Evolutionary conservation across 2,888 invertebrate species (phyloP).

Genomic region (Saturnia japonica): DNA sequence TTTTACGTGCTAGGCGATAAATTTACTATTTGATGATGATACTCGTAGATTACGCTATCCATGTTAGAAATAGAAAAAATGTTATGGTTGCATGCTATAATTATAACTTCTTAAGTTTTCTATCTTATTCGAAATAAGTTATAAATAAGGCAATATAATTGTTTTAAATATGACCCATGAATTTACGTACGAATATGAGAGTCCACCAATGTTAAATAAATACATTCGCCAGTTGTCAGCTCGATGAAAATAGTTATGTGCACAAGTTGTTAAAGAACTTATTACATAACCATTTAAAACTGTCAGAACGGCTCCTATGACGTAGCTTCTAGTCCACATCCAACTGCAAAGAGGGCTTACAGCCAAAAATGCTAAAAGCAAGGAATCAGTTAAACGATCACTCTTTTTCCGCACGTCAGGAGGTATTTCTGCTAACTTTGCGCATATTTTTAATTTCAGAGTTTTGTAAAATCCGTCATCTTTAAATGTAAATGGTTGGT

Average conservation of each 20-base stretch:
- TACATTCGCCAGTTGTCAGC: slow-evolving; percentile 91
- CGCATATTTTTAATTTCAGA: slow-evolving; percentile 83
- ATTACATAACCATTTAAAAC: slow-evolving; percentile 49
- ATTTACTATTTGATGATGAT: not conserved
- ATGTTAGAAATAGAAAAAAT: not conserved
- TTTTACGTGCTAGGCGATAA: not conserved
- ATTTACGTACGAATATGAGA: slow-evolving; percentile 81
- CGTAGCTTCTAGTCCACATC: slow-evolving; percentile 50
- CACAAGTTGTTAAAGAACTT: slow-evolving; percentile 76
- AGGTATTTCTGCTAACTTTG: slow-evolving; percentile 79
- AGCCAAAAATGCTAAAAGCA: slow-evolving; percentile 50
- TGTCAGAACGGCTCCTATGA: slow-evolving; percentile 51
- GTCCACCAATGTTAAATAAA: slow-evolving; percentile 86
- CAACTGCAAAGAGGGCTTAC: slow-evolving; percentile 56
- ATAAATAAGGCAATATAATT: not conserved
- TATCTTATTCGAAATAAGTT: not conserved
- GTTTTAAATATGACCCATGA: not conserved
- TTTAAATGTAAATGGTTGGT: slow-evolving; percentile 88
- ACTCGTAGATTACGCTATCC: not conserved
- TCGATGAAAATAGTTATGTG: slow-evolving; percentile 92
- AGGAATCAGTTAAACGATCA: slow-evolving; percentile 54
- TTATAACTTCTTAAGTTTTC: not conserved
- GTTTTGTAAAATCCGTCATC: slow-evolving; percentile 90
- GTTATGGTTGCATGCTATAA: not conserved
- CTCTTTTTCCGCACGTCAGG: slow-evolving; percentile 56